phyloP scores from a whole-genome alignment of 2,113 vertebrate genomes.

The Sebastes schlegelii region DNA sequence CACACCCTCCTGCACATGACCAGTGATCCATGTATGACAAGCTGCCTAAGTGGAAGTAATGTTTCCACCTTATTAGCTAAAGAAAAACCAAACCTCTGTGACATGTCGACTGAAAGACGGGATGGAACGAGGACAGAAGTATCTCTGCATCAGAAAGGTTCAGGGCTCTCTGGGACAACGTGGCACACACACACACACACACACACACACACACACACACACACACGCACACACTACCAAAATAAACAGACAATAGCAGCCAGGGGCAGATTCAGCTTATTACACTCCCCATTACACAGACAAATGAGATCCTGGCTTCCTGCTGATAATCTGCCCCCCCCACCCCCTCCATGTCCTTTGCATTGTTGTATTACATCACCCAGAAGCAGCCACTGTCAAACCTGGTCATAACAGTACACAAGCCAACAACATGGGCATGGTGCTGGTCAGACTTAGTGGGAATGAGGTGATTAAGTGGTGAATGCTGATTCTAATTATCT shows the following conservation, averaged over 20 bases:
- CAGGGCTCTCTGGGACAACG: constrained; percentile 8
- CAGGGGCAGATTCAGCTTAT: constrained; percentile 75
- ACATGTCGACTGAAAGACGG: constrained; percentile 24
- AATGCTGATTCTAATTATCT: constrained; percentile 1
- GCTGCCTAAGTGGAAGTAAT: constrained; percentile 35
- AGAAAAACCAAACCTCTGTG: constrained; percentile 34
- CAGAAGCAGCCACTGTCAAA: constrained; percentile 63
- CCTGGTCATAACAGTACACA: constrained; percentile 39
- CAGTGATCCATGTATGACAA: constrained; percentile 42
- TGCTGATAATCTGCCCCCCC: constrained; percentile 64
- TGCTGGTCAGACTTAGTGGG: neutral
- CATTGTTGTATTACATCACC: constrained; percentile 69
- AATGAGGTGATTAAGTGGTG: constrained; percentile 14
- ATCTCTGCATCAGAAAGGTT: constrained; percentile 43
- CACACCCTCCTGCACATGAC: constrained; percentile 18
- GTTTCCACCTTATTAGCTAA: constrained; percentile 43
- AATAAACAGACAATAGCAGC: constrained; percentile 69
- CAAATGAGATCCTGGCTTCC: constrained; percentile 79
- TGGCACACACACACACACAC: constrained; percentile 14
- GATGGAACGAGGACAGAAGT: constrained; percentile 15
- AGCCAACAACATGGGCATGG: neutral
- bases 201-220: constrained; percentile 52
- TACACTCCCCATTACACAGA: constrained; percentile 79
- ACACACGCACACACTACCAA: neutral
- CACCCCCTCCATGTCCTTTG: constrained; percentile 44